Evolutionary conservation across 2,888 invertebrate genomes (phyloP).

Genomic region (Crocallis elinguaria): DNA sequence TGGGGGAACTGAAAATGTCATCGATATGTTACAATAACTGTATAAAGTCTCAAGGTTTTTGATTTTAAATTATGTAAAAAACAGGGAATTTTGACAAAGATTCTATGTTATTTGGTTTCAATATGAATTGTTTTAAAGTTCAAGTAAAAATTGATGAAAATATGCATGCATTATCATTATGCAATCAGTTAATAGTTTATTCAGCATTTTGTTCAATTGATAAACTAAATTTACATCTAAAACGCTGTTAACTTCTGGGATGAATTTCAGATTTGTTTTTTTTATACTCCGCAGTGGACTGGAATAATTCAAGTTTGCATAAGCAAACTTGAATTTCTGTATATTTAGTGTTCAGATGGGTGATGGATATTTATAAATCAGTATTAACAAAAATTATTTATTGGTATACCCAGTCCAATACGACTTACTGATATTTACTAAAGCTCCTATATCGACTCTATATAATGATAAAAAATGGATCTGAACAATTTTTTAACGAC

Average conservation of each 20-base stretch:
- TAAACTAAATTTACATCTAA: not conserved
- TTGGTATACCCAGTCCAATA: not conserved
- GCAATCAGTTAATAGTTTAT: conserved; percentile 5
- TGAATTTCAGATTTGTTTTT: not conserved
- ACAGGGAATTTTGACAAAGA: not conserved
- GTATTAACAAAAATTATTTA: not conserved
- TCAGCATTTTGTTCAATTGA: not conserved
- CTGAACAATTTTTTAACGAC: not conserved
- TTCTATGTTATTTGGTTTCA: not conserved
- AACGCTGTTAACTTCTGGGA: not conserved
- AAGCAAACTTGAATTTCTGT: not conserved
- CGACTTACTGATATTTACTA: conserved; percentile 1
- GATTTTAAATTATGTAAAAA: not conserved
- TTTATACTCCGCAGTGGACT: conserved; percentile 4
- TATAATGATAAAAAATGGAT: not conserved
- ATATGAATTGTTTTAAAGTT: too few species aligned
- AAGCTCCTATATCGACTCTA: conserved; percentile 58
- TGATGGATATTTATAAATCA: not conserved
- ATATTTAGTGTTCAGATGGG: not conserved
- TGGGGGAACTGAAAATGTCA: conserved; percentile 92
- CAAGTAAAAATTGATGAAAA: not conserved
- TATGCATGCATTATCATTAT: not conserved
- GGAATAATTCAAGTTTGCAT: conserved; percentile 3
- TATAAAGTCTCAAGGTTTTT: not conserved
- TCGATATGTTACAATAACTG: conserved; percentile 46